phyloP scores from a whole-genome alignment of 2,797 vertebrate species.

The Gorsachius magnificus region DNA sequence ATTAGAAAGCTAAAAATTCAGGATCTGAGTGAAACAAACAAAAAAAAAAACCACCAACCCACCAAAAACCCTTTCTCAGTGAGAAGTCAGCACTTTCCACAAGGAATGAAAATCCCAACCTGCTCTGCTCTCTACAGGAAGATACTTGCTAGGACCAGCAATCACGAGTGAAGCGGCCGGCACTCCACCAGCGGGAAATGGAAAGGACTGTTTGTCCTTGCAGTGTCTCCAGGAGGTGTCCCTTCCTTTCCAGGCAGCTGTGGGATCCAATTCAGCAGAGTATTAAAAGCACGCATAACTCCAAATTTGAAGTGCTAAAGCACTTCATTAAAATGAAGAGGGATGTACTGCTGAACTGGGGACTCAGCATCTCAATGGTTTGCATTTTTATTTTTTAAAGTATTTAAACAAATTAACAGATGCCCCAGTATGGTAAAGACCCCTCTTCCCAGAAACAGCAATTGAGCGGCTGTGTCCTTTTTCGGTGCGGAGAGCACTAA shows the following conservation, averaged over 20 bases:
- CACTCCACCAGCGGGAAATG: not conserved
- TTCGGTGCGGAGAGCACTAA: not conserved
- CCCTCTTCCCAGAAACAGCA: not conserved
- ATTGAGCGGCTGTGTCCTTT: not conserved
- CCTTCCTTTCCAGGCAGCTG: not conserved
- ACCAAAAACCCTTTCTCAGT: not conserved
- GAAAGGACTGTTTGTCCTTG: not conserved
- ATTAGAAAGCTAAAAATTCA: not conserved
- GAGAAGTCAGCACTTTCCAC: not conserved
- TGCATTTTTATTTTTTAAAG: not conserved
- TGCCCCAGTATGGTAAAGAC: not conserved
- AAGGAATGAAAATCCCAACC: constrained; percentile 1
- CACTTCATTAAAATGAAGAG: not conserved
- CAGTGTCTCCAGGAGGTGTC: not conserved
- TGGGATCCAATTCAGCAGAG: not conserved
- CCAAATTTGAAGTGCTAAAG: not conserved
- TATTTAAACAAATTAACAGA: not conserved
- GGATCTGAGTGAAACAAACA: not conserved
- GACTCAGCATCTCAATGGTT: not conserved
- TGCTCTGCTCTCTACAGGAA: constrained; percentile 62
- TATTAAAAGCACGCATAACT: not conserved
- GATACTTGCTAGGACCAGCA: constrained; percentile 20
- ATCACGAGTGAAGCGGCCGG: accelerated
- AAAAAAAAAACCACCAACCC: too few relatives aligned
- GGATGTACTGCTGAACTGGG: not conserved